These are phyloP conservation scores for Coccyzus lansbergi DNA, from an alignment of 2,797 vertebrate genomes.

Conservation along the genomic window DNA sequence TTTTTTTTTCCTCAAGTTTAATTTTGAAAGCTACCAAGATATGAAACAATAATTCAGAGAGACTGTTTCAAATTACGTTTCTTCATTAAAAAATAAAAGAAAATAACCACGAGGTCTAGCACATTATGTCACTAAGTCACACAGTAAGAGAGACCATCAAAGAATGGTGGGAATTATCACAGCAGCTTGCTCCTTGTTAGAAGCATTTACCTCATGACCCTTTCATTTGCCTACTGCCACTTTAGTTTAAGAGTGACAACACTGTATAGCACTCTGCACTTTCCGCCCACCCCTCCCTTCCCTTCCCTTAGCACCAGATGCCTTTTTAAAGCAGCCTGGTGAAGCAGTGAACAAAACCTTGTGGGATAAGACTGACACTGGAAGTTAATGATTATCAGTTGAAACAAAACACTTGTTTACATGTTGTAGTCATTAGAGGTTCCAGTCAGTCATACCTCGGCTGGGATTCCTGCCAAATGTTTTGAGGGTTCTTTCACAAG, in stretches of 20 bases:
- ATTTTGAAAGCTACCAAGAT: conserved; percentile 18
- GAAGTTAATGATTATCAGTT: conserved; percentile 83
- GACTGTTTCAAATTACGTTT: conserved; percentile 72
- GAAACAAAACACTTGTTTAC: conserved; percentile 87
- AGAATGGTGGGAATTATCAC: conserved; percentile 73
- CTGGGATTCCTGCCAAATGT: conserved; percentile 86
- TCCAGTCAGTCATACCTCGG: conserved; percentile 82
- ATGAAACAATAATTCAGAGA: conserved; percentile 39
- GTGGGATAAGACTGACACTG: conserved; percentile 80
- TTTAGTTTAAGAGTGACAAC: conserved; percentile 75
- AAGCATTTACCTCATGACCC: conserved; percentile 67
- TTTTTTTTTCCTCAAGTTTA: background rate
- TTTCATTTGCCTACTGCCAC: conserved; percentile 70
- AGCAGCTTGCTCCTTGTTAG: conserved; percentile 71
- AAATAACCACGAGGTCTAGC: conserved; percentile 70
- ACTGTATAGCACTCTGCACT: conserved; percentile 53
- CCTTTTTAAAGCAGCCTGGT: conserved; percentile 77
- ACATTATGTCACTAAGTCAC: conserved; percentile 74
- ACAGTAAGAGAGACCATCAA: conserved; percentile 73
- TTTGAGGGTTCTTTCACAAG: conserved; percentile 84
- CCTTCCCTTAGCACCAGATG: conserved; percentile 69
- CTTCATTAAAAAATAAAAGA: conserved; percentile 66
- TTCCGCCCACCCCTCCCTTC: background rate
- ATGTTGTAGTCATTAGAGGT: conserved; percentile 83
- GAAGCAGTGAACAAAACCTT: conserved; percentile 78